Evolutionary conservation across 2,797 vertebrate genomes (phyloP), one percentile per base, ranked within the genome.

Genomic region (Kryptolebias ocellatus): DNA sequence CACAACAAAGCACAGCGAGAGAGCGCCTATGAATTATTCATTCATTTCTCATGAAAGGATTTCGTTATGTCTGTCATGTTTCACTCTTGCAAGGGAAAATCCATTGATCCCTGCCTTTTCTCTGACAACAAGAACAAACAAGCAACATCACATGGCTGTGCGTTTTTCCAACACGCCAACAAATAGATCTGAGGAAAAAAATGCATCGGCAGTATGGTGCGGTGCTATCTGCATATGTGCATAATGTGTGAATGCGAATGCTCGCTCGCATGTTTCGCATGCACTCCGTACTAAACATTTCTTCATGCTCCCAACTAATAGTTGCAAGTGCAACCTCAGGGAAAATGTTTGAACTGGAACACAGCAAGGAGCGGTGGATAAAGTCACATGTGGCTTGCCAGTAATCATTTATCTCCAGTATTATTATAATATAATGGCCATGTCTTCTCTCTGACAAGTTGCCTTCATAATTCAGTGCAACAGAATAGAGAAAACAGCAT

Each of bases 21-120:
- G 90, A 90, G 92, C 84, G 79, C 78, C 62, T 71, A 94, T 95
- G 90, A 92, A 94, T 94, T 92, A 94, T 95, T 93, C 93, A 94
- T 94, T 80, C 80, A 83, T 88, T 89, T 90, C 89, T 93, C 93
- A 94, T 94, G 93, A 95, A 94, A 94, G 92, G 91, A 90, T 94
- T 95, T 93, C 89, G 89, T 92, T 92, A 91, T 91, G 89, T 94
- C 93, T 94, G 94, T 92, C 93, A 90, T 93, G 92, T 94, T 93
- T 94, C 92, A 90, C 90, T 93, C 88, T 91, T 77, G 90, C 83
- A 83, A 87, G 85, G 39, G 88, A 92, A 87, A 92, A 93, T 92
- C 92, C 91, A 94, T 94, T 94, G 93, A 94, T 94, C 92, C 86
- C 87, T 80, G 90, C 80, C 86, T 91, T 92, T 89, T 90, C 82